Conservation (phyloP, 2,888 invertebrate species). For the Helleia helle region DNA sequence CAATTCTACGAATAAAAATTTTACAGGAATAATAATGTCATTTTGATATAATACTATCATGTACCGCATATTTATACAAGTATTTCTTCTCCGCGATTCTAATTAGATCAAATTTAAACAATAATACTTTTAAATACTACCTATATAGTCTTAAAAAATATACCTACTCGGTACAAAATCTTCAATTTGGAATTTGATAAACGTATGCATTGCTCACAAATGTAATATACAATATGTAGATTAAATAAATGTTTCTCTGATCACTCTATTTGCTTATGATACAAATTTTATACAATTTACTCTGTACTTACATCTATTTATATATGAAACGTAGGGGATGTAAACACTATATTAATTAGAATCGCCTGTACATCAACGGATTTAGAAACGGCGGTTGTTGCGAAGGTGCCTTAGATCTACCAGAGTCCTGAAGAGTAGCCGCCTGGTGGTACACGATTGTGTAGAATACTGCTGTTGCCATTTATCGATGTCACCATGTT, state of each 20-base stretch:
- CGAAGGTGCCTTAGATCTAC: conserved; percentile 50
- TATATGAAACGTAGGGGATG: not conserved
- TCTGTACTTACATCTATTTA: not conserved
- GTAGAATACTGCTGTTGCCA: conserved; percentile 54
- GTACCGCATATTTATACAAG: conserved; percentile 23
- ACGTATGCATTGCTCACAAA: no score
- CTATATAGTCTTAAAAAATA: no score
- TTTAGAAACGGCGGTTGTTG: conserved; percentile 26
- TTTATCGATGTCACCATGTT: conserved; percentile 63
- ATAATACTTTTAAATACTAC: no score
- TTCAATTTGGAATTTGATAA: no score
- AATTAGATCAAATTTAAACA: conserved; percentile 11
- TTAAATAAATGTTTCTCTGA: no score
- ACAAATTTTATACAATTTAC: not conserved
- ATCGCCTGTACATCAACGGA: conserved; percentile 17
- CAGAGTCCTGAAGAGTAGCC: conserved; percentile 80
- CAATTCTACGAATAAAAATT: conserved; percentile 34
- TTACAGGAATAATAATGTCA: conserved; percentile 28
- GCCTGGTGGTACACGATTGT: conserved; percentile 79
- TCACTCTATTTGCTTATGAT: not conserved
- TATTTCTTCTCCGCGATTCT: conserved; percentile 14
- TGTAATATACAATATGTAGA: no score
- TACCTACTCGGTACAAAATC: no score
- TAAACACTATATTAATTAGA: conserved; percentile 14
- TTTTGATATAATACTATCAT: conserved; percentile 7